phyloP scores from a whole-genome alignment of 2,113 vertebrate genomes.

The Xenopus borealis region DNA sequence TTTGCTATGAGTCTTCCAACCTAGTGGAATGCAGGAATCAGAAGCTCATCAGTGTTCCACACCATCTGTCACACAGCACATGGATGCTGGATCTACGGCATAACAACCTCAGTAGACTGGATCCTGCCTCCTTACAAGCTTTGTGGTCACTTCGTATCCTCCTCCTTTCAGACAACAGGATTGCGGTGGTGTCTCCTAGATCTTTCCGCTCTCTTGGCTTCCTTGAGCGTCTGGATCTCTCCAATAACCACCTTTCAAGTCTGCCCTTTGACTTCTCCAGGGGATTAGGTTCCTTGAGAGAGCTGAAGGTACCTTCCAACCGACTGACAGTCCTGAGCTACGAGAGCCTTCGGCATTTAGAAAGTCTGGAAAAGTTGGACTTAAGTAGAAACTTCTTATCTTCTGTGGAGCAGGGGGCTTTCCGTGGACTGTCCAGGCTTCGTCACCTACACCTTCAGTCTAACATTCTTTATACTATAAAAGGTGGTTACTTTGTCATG shows the following conservation, averaged over 20 bases:
- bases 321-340: slow-evolving; percentile 52
- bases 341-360: slow-evolving; percentile 52
- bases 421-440: slow-evolving; percentile 56
- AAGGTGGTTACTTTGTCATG: slow-evolving; percentile 51
- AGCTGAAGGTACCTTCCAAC: slow-evolving; percentile 61
- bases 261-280: slow-evolving; percentile 58
- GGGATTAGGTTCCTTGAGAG: slow-evolving; percentile 54
- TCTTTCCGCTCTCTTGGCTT: slow-evolving; percentile 59
- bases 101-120: slow-evolving; percentile 54
- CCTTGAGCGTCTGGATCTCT: slow-evolving; percentile 65
- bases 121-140: slow-evolving; percentile 54
- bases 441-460: slow-evolving; percentile 58
- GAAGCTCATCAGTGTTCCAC: slow-evolving; percentile 50
- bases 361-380: slow-evolving; percentile 61
- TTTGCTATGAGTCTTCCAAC: slow-evolving; percentile 56
- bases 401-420: slow-evolving; percentile 48
- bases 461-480: slow-evolving; percentile 49
- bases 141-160: slow-evolving; percentile 61
- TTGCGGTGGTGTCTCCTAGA: slow-evolving; percentile 53
- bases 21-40: slow-evolving; percentile 59
- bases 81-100: slow-evolving; percentile 63
- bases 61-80: slow-evolving; percentile 53
- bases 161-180: slow-evolving; percentile 55
- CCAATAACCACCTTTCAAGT: slow-evolving; percentile 53
- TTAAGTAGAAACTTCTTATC: slow-evolving; percentile 61